Conservation (phyloP, 2,888 invertebrate genomes). For the Chromoteleia sp. region DNA sequence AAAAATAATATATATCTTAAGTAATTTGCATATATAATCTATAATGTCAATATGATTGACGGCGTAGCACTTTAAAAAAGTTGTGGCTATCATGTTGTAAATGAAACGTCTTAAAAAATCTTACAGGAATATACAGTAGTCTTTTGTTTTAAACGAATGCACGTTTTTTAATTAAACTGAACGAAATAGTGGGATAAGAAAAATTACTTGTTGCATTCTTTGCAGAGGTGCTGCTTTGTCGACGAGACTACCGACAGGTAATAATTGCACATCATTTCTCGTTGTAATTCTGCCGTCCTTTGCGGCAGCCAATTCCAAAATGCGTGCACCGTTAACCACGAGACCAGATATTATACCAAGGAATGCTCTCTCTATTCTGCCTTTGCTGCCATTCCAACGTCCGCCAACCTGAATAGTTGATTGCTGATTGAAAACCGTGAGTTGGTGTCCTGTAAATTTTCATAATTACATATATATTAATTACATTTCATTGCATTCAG, state of each 20-base stretch:
- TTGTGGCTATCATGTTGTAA: not conserved
- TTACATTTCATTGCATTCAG: slow-evolving; percentile 3
- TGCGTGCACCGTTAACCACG: slow-evolving; percentile 93
- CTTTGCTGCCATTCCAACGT: slow-evolving; percentile 89
- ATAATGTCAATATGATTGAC: slow-evolving; percentile 6
- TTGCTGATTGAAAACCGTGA: slow-evolving; percentile 96
- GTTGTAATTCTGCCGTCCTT: slow-evolving; percentile 91
- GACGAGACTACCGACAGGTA: slow-evolving; percentile 88
- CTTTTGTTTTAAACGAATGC: not conserved
- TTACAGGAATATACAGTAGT: too few species aligned
- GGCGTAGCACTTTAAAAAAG: not conserved
- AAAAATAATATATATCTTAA: slow-evolving; percentile 57
- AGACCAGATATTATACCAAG: slow-evolving; percentile 95
- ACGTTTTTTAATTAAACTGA: slow-evolving; percentile 16
- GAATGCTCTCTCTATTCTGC: slow-evolving; percentile 91
- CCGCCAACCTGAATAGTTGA: slow-evolving; percentile 95
- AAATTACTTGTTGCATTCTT: slow-evolving; percentile 93
- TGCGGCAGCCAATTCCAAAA: slow-evolving; percentile 94
- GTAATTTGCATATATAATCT: slow-evolving; percentile 23
- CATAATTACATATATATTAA: slow-evolving; percentile 28
- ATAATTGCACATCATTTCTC: slow-evolving; percentile 93
- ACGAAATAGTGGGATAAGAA: slow-evolving; percentile 1
- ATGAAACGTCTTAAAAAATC: not conserved
- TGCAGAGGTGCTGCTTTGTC: slow-evolving; percentile 91
- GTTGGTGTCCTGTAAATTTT: slow-evolving; percentile 85